Evolutionary conservation across 1,140 invertebrate genomes (phyloP), one percentile per base, ranked within the genome.

Genomic region (Danaus melanippus): DNA sequence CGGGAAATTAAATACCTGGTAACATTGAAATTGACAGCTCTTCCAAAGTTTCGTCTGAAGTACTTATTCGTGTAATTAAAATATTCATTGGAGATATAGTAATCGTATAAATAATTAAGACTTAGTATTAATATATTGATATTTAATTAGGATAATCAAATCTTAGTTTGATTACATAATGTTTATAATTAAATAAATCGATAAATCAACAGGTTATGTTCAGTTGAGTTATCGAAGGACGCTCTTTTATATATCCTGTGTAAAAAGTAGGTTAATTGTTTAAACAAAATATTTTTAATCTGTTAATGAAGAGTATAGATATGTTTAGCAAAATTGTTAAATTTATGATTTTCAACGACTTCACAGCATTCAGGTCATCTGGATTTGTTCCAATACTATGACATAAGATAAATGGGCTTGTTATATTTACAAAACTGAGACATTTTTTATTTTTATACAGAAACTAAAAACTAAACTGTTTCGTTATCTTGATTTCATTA

Each of bases 301-400:
- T 60, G 48, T 58, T 48, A 47, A 52, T 46, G 32, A 51, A 54
- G 12, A 17, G 17, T 49, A 61, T 15, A 3, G 15, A 15, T 44
- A 51, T 58, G 67, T 5, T 76, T 78, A 56, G 73, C 69, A 58
- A 76, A 32, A 79, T 71, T 64, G 62, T 64, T 64, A 62, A 71
- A 70, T 70, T 75, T 72, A 69, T 72, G 57, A 62, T 55, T 68
- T 74, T 69, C 58, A 51, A 56, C 64, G 51, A 66, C 66, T 60
- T 62, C 62, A 48, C 54, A 66, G 66, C 71, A 84, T 81, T 69
- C 79, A 60, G 81, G 81, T 81, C 81, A 73, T 67, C 71, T 84
- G 81, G 81, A 84, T 60, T 59, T 53, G 55, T 57, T 84, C 81
- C 81, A 84, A 80, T 68, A 58, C 50, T 70, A 79, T 72, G 67